Base-by-base conservation (phyloP, 2,113 vertebrate genomes). In the Tragelaphus buxtoni region DNA sequence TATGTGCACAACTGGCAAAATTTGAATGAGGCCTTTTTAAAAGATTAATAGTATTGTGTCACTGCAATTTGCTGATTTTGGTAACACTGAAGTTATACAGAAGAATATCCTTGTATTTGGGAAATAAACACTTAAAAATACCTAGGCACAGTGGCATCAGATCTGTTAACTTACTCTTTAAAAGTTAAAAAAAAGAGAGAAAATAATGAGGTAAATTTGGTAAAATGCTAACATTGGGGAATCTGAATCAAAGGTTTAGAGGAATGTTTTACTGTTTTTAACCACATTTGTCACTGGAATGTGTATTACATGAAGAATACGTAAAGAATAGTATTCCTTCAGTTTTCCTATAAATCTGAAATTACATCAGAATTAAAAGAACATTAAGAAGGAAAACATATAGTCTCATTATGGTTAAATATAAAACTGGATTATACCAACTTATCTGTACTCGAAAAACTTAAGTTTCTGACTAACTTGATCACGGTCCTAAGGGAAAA, bases 361-460 rank as follows among this genome's bases (percentile, higher is more conserved):
- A 89, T 94, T 85, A 88, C 9, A 63, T 47, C 30, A 89, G 12
- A 90, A 94, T 63, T 86, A 82, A 97, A 96, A 77, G n/a, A 91
- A 53, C 63, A 87, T 42, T 89, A 58, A 91, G 32, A 61, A 97
- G 55, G 14, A 95, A 89, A 55, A n/a, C 51, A 55, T 56, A 47
- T 26, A 51, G 47, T 72, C 53, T 88, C 42, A 89, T 84, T 94
- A 90, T 65, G n/a, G 14, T 84, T 90, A 92, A 13, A 88, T 45
- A n/a, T 51, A 93, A 90, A 56, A 90, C 79, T 77, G 95, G 10
- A 94, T 53, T 82, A 61, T 60, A 88, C 51, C 39, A 83, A 72
- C 18, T 87, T 32, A 88, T n/a, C 20, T 81, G 74, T 30, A 96
- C 24, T 90, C 4, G 5, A 91, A 85, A 92, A 65, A 4, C 91